These are phyloP conservation scores for Eupithecia abbreviata DNA, from an alignment of 2,888 invertebrate species.

Conservation along the genomic window DNA sequence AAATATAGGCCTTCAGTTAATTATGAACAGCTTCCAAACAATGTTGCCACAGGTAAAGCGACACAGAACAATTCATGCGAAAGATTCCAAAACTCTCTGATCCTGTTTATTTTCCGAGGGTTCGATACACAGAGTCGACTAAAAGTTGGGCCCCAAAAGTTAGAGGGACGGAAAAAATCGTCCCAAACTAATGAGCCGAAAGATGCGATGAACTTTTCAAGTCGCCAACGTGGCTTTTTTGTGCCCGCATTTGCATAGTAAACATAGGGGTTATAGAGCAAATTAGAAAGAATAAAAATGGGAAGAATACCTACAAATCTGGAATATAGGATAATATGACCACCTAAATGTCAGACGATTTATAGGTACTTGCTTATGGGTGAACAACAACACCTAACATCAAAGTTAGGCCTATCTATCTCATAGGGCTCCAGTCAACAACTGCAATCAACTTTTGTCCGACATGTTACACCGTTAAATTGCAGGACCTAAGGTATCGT, in stretches of 20 bases:
- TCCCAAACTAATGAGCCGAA: slow-evolving; percentile 74
- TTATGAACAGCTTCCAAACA: slow-evolving; percentile 20
- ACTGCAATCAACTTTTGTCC: background rate
- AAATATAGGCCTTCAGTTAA: background rate
- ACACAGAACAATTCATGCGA: slow-evolving; percentile 53
- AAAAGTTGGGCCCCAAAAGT: slow-evolving; percentile 61
- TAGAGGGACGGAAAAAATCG: slow-evolving; percentile 68
- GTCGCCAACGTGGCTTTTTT: slow-evolving; percentile 54
- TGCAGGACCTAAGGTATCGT: too few species aligned
- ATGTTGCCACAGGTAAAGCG: slow-evolving; percentile 33
- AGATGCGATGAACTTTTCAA: slow-evolving; percentile 70
- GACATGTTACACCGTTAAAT: background rate
- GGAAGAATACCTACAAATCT: too few species aligned
- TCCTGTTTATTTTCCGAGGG: slow-evolving; percentile 66
- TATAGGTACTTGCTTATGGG: too few species aligned
- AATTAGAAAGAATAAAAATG: background rate
- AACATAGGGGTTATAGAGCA: slow-evolving; percentile 8
- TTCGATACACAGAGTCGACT: slow-evolving; percentile 53
- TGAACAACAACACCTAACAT: too few species aligned
- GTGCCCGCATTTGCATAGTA: slow-evolving; percentile 25
- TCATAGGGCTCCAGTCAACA: background rate
- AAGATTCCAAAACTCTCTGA: slow-evolving; percentile 52
- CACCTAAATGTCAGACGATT: too few species aligned
- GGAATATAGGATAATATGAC: too few species aligned
- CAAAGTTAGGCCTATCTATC: background rate